Evolutionary conservation across 2,888 invertebrate species (phyloP).

Genomic region (Nysson spinosus): DNA sequence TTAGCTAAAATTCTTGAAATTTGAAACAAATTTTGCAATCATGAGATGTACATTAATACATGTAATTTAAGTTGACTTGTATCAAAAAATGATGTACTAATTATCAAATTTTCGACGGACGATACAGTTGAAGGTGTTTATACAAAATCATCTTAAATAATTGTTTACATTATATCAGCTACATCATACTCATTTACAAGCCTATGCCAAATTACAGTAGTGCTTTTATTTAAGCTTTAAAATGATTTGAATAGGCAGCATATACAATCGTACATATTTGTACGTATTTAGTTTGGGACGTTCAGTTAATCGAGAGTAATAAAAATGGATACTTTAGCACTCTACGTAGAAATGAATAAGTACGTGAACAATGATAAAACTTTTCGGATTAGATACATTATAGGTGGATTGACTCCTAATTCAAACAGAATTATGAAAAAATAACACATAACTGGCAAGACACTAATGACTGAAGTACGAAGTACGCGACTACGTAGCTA

Average conservation of each 20-base stretch:
- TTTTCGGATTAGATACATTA: constrained; percentile 43
- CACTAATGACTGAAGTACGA: constrained; percentile 70
- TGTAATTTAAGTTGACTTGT: constrained; percentile 38
- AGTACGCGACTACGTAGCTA: constrained; percentile 71
- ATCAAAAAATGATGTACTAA: constrained; percentile 24
- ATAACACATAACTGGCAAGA: constrained; percentile 67
- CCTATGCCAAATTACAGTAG: constrained; percentile 47
- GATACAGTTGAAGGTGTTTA: constrained; percentile 44
- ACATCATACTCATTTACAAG: constrained; percentile 47
- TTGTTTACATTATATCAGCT: constrained; percentile 45
- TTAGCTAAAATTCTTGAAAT: constrained; percentile 40
- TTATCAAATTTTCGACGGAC: constrained; percentile 30
- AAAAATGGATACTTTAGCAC: constrained; percentile 60
- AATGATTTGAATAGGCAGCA: constrained; percentile 28
- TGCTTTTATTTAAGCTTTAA: constrained; percentile 28
- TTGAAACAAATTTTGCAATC: constrained; percentile 23
- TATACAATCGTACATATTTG: constrained; percentile 33
- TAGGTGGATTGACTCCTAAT: constrained; percentile 62
- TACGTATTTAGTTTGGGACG: constrained; percentile 48
- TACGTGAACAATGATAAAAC: constrained; percentile 57
- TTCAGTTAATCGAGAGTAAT: constrained; percentile 53
- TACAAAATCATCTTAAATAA: constrained; percentile 42
- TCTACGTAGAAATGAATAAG: constrained; percentile 65
- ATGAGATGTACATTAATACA: constrained; percentile 33
- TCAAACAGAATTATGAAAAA: constrained; percentile 65